Conservation (phyloP, 2,888 invertebrate genomes). For the Drosophila nr. perissopoda region DNA sequence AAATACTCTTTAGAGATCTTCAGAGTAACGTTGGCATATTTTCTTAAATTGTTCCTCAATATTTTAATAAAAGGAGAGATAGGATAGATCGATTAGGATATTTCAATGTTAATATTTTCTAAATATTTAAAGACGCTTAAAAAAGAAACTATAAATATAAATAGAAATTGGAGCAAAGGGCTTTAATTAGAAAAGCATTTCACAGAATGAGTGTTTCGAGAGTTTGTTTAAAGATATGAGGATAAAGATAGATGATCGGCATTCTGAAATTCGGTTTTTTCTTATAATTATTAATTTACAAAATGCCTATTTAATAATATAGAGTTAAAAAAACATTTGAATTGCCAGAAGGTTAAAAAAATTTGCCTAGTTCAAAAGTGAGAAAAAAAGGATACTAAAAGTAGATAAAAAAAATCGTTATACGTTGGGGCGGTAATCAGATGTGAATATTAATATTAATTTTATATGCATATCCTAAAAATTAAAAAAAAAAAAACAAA, state of each 20-base stretch:
- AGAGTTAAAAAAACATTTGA: not conserved
- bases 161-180: not conserved
- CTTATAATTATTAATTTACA: not conserved
- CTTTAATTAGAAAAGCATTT: not conserved
- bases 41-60: too few relatives aligned
- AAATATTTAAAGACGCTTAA: not conserved
- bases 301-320: not conserved
- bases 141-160: not conserved
- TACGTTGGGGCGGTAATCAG: too few relatives aligned
- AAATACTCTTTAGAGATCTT: not conserved
- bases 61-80: not conserved
- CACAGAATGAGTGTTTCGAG: not conserved
- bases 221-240: not conserved
- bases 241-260: not conserved
- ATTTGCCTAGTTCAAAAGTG: not conserved
- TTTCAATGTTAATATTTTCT: not conserved
- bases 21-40: not conserved
- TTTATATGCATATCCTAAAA: not conserved
- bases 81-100: not conserved
- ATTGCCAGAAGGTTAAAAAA: too few relatives aligned
- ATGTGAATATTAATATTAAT: not conserved
- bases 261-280: not conserved
- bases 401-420: fast-evolving
- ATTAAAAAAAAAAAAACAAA: not conserved
- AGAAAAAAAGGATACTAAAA: not conserved